Conservation (phyloP, 2,797 vertebrate species). For the Pelochelys cantorii region DNA sequence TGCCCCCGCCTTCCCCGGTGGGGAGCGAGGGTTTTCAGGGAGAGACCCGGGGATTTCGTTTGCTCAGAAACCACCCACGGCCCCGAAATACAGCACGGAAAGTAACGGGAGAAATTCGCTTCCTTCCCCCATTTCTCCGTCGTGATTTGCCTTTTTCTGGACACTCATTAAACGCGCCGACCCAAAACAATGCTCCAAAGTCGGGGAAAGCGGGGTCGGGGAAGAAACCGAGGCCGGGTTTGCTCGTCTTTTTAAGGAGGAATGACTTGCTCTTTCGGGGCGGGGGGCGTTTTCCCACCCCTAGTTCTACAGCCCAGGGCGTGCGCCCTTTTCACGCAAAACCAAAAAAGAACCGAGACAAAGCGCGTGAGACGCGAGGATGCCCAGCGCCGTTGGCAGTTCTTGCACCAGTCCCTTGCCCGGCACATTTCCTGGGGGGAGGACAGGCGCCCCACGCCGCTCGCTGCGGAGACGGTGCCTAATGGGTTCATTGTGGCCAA, state of each 20-base stretch:
- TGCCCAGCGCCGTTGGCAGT: conserved; percentile 72
- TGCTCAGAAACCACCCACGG: not conserved
- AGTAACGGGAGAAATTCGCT: not conserved
- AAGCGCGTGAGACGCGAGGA: conserved; percentile 65
- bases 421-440: conserved; percentile 78
- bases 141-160: not conserved
- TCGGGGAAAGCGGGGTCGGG: too few relatives aligned
- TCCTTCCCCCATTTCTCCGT: not conserved
- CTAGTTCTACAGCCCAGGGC: not conserved
- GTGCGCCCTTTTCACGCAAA: not conserved
- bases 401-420: conserved; percentile 78
- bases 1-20: not conserved
- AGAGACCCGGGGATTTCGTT: not conserved
- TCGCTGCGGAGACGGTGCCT: conserved; percentile 76
- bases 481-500: conserved; percentile 79
- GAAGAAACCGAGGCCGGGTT: not conserved
- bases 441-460: conserved; percentile 74
- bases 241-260: not conserved
- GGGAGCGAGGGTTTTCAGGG: not conserved
- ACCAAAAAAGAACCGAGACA: conserved; percentile 21
- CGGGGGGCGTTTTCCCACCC: not conserved
- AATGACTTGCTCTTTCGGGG: conserved; percentile 2
- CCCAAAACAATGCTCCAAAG: not conserved
- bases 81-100: not conserved
- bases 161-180: too few relatives aligned